phyloP scores from a whole-genome alignment of 2,888 invertebrate genomes.

The Spicauda simplicius region DNA sequence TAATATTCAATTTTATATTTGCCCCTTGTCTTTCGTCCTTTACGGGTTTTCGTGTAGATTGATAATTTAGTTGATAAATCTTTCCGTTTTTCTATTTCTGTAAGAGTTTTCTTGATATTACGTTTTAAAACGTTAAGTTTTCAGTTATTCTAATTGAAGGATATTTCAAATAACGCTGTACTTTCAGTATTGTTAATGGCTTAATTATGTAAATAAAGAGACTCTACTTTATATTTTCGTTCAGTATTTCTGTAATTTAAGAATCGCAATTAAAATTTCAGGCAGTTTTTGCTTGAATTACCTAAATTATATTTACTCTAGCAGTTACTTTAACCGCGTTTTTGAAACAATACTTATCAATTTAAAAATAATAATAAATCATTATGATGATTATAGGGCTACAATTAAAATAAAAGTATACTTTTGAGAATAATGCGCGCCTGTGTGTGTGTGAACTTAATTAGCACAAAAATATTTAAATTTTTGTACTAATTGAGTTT shows the following conservation, averaged over 20 bases:
- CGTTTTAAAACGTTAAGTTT: neutral
- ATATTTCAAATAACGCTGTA: neutral
- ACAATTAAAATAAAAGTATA: too few relatives aligned
- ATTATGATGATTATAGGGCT: too few relatives aligned
- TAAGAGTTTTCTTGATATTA: neutral
- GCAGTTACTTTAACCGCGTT: too few relatives aligned
- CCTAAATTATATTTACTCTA: too few relatives aligned
- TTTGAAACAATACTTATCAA: too few relatives aligned
- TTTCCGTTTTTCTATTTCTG: too few relatives aligned
- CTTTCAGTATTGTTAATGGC: neutral
- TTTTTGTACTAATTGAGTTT: too few relatives aligned
- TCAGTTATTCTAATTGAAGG: neutral
- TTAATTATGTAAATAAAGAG: neutral
- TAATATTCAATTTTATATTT: constrained; percentile 54
- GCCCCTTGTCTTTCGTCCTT: neutral
- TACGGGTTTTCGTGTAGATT: neutral
- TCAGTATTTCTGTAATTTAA: neutral
- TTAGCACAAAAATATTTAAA: too few relatives aligned
- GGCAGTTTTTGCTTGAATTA: neutral
- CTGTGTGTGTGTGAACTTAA: too few relatives aligned
- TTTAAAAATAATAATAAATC: too few relatives aligned
- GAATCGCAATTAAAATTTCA: neutral
- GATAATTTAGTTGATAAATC: constrained; percentile 7
- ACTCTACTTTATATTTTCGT: neutral
- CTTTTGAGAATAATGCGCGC: too few relatives aligned